Evolutionary conservation across 2,113 vertebrate species (phyloP).

Genomic region (Pomatostomus ruficeps): DNA sequence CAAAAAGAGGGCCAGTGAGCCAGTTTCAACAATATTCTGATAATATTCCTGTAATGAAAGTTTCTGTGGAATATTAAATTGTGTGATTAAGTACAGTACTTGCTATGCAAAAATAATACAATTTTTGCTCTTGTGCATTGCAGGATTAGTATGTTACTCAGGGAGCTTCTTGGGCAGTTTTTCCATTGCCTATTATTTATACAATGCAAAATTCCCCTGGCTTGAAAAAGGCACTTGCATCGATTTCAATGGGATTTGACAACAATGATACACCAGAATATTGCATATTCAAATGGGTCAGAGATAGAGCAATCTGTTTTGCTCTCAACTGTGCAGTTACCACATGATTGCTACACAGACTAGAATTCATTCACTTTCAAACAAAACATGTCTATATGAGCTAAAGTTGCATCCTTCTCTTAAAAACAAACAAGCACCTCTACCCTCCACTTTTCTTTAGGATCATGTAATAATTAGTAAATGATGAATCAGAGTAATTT

Average conservation of each 20-base stretch:
- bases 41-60: neutral
- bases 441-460: neutral
- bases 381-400: neutral
- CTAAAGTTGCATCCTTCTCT: neutral
- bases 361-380: neutral
- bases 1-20: neutral
- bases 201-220: neutral
- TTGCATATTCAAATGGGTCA: neutral
- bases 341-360: neutral
- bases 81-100: neutral
- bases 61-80: neutral
- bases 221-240: neutral
- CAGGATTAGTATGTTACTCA: neutral
- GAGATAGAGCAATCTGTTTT: neutral
- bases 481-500: neutral
- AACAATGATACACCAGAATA: neutral
- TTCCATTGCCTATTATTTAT: neutral
- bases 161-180: neutral
- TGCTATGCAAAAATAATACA: neutral
- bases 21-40: neutral
- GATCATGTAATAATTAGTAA: neutral
- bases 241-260: neutral
- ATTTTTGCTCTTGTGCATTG: neutral
- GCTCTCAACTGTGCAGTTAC: neutral
- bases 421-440: neutral